Evolutionary conservation across 2,113 vertebrate genomes (phyloP).

Genomic region (Cranoglanis bouderius): DNA sequence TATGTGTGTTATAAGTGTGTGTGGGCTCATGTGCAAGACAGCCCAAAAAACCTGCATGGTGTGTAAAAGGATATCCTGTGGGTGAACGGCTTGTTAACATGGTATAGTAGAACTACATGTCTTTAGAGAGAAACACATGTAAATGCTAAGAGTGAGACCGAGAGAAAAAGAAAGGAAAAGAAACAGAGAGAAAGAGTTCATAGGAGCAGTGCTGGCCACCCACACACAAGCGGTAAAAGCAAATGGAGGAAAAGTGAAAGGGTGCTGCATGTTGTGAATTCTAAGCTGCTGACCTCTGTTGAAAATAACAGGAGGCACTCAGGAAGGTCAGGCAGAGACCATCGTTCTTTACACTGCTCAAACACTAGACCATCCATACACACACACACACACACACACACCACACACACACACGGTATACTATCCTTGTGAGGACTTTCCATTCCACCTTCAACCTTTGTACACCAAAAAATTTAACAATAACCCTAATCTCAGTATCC

Average conservation of each 20-base stretch:
- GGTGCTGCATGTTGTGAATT: constrained; percentile 70
- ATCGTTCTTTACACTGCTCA: background rate
- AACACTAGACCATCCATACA: background rate
- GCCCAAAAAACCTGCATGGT: constrained; percentile 54
- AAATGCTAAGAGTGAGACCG: background rate
- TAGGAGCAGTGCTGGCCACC: background rate
- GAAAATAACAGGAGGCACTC: constrained; percentile 72
- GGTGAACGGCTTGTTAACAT: constrained; percentile 62
- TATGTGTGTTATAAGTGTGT: constrained; percentile 42
- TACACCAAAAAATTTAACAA: background rate
- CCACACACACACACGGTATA: background rate
- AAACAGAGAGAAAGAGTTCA: constrained; percentile 17
- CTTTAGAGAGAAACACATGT: constrained; percentile 41
- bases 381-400: background rate
- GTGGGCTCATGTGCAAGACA: constrained; percentile 20
- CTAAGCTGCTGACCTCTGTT: constrained; percentile 73
- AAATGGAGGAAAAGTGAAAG: constrained; percentile 49
- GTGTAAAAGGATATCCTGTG: constrained; percentile 69
- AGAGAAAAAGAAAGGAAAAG: constrained; percentile 1
- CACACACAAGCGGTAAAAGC: constrained; percentile 34
- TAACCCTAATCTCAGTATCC: background rate
- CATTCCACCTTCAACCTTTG: background rate
- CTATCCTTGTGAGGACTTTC: background rate
- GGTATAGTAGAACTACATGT: constrained; percentile 29
- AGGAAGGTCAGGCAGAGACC: constrained; percentile 65